Percentiles rank a stretch among this genome's conserved stretches.
Evolutionary conservation across 2,113 vertebrate genomes (phyloP).

Genomic region (Saccopteryx bilineata): DNA sequence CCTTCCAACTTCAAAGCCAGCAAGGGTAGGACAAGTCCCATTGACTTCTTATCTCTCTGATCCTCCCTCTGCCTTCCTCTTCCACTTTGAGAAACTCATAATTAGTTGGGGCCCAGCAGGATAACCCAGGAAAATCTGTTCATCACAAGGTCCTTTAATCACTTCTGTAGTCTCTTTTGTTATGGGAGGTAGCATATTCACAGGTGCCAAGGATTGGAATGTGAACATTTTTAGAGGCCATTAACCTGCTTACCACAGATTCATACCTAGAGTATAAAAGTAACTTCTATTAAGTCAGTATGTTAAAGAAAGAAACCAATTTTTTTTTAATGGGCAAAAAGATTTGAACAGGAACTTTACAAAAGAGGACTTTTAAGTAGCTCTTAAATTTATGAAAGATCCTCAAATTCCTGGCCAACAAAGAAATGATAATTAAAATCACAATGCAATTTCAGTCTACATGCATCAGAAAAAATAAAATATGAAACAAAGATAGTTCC

Average conservation of each 20-base stretch:
- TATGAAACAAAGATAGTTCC: slow-evolving; percentile 6
- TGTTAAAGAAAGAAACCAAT: not conserved
- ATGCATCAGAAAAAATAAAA: not conserved
- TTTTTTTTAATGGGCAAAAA: not conserved
- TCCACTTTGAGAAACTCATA: not conserved
- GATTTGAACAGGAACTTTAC: not conserved
- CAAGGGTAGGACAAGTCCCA: not conserved
- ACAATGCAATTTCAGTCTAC: not conserved
- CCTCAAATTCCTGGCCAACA: not conserved
- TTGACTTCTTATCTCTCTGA: not conserved
- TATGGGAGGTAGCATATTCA: not conserved
- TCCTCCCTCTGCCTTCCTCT: not conserved
- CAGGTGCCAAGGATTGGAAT: not conserved
- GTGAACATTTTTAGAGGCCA: not conserved
- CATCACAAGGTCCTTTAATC: not conserved
- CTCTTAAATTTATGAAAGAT: not conserved
- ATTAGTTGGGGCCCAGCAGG: not conserved
- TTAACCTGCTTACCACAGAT: slow-evolving; percentile 15
- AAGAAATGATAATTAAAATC: slow-evolving; percentile 2
- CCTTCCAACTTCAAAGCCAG: not conserved
- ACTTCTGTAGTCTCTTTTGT: not conserved
- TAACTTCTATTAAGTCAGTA: not conserved
- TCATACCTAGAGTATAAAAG: not conserved
- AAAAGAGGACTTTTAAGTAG: not conserved
- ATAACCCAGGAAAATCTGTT: not conserved